Evolutionary conservation across 1,140 invertebrate species (phyloP), one percentile per base, ranked within the genome.

Genomic region (Hyphantria cunea): DNA sequence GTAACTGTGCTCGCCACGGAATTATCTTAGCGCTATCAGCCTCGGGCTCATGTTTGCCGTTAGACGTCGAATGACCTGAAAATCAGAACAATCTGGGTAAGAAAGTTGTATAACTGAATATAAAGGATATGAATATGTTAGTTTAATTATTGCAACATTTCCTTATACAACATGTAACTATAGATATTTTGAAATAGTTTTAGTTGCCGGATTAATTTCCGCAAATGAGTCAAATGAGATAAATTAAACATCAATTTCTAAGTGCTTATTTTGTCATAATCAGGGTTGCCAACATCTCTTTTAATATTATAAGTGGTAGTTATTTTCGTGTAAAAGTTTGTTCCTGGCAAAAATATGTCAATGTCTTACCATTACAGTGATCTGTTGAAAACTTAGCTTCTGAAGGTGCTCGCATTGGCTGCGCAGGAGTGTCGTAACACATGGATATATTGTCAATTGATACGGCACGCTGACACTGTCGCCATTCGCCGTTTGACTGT

Each of bases 1-100:
- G 93, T 39, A 97, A 91, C 79, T 97, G 96, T 12, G 96, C 95
- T 77, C 96, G 93, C 96, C 96, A 97, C 0, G 96, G 96, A 39
- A 97, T 96, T 48, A 97, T 96, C 70, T 80, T 95, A 92, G 67
- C 92, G 79, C 50, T 80, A 64, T 93, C 92, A 42, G 95, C 94
- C 72, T 89, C 79, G 15, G 93, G 90, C 17, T 92, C 86, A 66
- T 92, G 80, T 72, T 86, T 89, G 7, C 84, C 89, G 68, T 88
- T 92, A 41, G 79, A 73, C 64, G 74, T 81, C 44, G 76, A 71
- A 60, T 85, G 84, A 50, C 87, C 87, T 90, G 81, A 0, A 79
- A 84, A 47, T 47, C 11, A 8, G 45, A 63, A 54, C 45, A 12
- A 41, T 34, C 14, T 25, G 17, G 17, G 17, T 25, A 25, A 25